Conservation (phyloP, 1,140 invertebrate genomes). For the Drosophila pseudoananassae region DNA sequence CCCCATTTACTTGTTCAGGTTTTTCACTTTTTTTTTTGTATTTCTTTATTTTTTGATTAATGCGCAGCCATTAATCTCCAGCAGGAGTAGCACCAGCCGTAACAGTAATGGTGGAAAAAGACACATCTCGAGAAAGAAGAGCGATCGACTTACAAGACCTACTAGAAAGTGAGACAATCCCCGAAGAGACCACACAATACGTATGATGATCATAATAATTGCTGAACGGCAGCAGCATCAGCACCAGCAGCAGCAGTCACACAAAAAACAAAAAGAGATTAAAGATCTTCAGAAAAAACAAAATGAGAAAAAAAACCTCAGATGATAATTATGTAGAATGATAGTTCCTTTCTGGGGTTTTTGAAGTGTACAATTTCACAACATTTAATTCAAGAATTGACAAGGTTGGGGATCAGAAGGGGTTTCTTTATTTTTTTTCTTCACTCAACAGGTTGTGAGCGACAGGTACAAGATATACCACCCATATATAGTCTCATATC, state of each 20-base stretch:
- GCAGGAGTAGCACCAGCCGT: too few species aligned
- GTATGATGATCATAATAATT: conserved; percentile 29
- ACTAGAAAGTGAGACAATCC: not conserved
- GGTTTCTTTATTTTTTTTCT: not conserved
- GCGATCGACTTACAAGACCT: not conserved
- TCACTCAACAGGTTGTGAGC: conserved; percentile 62
- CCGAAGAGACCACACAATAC: conserved; percentile 31
- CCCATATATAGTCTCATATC: not conserved
- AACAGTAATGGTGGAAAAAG: conserved; percentile 39
- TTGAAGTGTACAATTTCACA: conserved; percentile 83
- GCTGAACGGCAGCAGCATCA: conserved; percentile 10
- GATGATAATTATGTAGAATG: conserved; percentile 78
- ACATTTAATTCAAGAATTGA: conserved; percentile 81
- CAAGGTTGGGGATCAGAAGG: conserved; percentile 21
- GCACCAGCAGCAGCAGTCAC: not conserved
- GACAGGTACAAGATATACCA: conserved; percentile 61
- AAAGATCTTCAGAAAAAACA: conserved; percentile 11
- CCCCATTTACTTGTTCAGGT: conserved; percentile 10
- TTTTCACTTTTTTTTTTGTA: not conserved
- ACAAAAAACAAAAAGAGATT: conserved; percentile 8
- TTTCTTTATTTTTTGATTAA: conserved; percentile 56
- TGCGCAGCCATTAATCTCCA: conserved; percentile 70
- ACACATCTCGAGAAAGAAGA: too few species aligned
- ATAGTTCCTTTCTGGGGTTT: conserved; percentile 74
- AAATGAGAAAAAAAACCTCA: conserved; percentile 36